Evolutionary conservation across 2,113 vertebrate genomes (phyloP).

Genomic region (Alosa alosa): DNA sequence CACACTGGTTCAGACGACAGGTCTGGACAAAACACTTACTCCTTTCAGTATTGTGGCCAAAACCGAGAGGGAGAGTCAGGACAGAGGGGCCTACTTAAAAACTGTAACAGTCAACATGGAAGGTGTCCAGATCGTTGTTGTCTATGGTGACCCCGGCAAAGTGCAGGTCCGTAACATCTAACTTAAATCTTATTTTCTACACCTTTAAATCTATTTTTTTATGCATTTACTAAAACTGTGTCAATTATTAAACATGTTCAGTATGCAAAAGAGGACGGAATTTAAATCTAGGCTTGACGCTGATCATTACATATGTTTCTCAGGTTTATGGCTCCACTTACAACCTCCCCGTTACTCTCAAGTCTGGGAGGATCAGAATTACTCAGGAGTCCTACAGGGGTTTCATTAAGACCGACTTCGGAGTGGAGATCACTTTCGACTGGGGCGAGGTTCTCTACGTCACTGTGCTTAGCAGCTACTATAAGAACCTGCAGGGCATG

Average conservation of each 20-base stretch:
- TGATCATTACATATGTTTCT: neutral
- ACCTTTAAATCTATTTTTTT: neutral
- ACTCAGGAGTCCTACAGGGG: conserved; percentile 52
- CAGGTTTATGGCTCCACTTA: conserved; percentile 46
- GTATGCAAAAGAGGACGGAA: neutral
- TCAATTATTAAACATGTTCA: neutral
- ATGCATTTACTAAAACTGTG: neutral
- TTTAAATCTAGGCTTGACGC: neutral
- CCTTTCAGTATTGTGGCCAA: conserved; percentile 53
- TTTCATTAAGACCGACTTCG: conserved; percentile 61
- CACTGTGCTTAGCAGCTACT: conserved; percentile 71
- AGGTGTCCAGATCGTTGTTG: conserved; percentile 41
- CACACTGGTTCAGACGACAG: conserved; percentile 51
- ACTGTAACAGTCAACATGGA: conserved; percentile 36
- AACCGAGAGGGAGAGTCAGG: conserved; percentile 17
- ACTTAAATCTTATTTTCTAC: neutral
- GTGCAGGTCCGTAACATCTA: conserved; percentile 44
- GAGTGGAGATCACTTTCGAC: conserved; percentile 71
- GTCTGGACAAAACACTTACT: conserved; percentile 48
- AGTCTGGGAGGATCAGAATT: conserved; percentile 41
- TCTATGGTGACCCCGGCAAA: conserved; percentile 22
- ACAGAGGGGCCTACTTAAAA: conserved; percentile 36
- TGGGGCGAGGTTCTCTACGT: conserved; percentile 67
- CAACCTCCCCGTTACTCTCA: conserved; percentile 55
- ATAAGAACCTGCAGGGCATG: conserved; percentile 60